Conservation (phyloP, 2,113 vertebrate genomes). For the Pungitius pungitius region DNA sequence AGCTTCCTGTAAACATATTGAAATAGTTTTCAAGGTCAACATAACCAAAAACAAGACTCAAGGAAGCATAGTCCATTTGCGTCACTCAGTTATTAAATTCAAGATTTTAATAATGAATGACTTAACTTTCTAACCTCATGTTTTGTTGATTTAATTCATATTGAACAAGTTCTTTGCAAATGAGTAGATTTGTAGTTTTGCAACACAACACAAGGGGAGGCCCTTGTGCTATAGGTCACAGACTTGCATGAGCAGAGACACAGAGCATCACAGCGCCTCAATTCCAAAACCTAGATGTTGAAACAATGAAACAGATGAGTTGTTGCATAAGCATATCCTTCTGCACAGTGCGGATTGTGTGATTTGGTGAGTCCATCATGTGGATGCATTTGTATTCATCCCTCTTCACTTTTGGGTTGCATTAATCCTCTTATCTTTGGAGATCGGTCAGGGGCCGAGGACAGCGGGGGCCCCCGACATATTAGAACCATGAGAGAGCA, state of each 20-base stretch:
- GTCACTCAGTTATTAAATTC: not conserved
- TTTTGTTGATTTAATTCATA: not conserved
- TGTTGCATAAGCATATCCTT: not conserved
- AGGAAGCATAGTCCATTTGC: not conserved
- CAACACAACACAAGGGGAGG: constrained; percentile 67
- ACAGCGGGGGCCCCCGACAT: constrained; percentile 36
- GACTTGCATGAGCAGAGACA: not conserved
- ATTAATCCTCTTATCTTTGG: constrained; percentile 13
- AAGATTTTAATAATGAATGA: not conserved
- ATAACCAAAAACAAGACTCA: too few species aligned
- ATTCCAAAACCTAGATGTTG: not conserved
- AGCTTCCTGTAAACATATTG: not conserved
- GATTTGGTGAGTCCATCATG: not conserved
- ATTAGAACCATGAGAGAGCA: constrained; percentile 39
- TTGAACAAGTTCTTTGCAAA: not conserved
- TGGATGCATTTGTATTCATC: not conserved
- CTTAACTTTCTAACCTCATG: not conserved
- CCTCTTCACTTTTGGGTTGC: constrained; percentile 1
- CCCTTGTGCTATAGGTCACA: constrained; percentile 55
- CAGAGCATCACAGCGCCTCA: not conserved
- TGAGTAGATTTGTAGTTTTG: constrained; percentile 35
- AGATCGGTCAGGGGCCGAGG: constrained; percentile 29
- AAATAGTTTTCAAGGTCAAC: too few species aligned
- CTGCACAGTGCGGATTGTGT: not conserved
- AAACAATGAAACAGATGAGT: not conserved